Conservation (phyloP, 2,888 invertebrate species). For the Ennomos erosarius region DNA sequence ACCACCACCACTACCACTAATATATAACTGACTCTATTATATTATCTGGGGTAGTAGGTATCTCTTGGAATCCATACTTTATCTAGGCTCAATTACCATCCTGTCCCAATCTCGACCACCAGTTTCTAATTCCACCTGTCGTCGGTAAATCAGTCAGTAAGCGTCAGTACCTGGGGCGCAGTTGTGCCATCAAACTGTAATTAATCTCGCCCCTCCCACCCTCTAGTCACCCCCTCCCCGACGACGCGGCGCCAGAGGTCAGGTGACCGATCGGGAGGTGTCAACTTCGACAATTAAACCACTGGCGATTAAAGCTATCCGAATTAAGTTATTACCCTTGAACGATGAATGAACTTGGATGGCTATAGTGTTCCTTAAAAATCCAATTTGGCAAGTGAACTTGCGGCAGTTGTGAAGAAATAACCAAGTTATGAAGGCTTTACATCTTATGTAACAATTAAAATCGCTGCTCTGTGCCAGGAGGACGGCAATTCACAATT, state of each 20-base stretch:
- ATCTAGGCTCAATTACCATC: conserved; percentile 15
- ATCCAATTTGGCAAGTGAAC: conserved; percentile 28
- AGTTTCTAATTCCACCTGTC: conserved; percentile 58
- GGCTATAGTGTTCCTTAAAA: conserved; percentile 14
- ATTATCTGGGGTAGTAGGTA: neutral
- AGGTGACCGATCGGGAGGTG: conserved; percentile 59
- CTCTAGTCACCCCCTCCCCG: conserved; percentile 43
- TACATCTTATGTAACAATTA: conserved; percentile 28
- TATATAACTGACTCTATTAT: too few relatives aligned
- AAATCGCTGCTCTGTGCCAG: conserved; percentile 25
- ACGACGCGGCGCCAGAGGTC: conserved; percentile 64
- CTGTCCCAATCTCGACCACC: conserved; percentile 31
- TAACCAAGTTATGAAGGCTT: conserved; percentile 25
- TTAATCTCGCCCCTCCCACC: conserved; percentile 65
- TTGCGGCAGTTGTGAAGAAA: conserved; percentile 20
- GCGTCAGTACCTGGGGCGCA: conserved; percentile 63
- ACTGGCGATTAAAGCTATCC: conserved; percentile 21
- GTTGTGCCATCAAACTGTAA: conserved; percentile 74
- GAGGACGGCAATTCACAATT: conserved; percentile 14
- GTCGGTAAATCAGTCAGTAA: conserved; percentile 41
- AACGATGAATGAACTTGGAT: conserved; percentile 7
- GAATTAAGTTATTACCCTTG: conserved; percentile 8
- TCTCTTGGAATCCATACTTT: conserved; percentile 9
- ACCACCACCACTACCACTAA: too few relatives aligned
- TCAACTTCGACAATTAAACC: conserved; percentile 16